Evolutionary conservation across 2,888 invertebrate genomes (phyloP).

Genomic region (Andrena camellia): DNA sequence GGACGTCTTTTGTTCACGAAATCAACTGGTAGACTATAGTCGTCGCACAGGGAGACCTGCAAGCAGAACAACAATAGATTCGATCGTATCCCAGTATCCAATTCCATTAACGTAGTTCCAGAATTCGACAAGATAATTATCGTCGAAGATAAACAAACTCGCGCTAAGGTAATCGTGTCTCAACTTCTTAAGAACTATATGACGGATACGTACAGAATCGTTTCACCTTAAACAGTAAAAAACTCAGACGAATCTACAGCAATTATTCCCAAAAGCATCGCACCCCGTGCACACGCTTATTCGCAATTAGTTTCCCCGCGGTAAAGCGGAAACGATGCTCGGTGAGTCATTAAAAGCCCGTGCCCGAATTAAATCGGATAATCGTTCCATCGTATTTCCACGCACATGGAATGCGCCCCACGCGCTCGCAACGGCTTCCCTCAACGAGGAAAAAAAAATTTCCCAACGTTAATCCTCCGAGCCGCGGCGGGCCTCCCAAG

Average conservation of each 20-base stretch:
- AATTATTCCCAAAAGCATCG: background rate
- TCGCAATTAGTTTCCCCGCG: background rate
- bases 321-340: conserved; percentile 27
- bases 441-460: conserved; percentile 6
- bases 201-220: too few relatives aligned
- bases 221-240: too few relatives aligned
- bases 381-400: conserved; percentile 25
- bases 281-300: background rate
- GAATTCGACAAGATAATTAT: background rate
- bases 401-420: conserved; percentile 24
- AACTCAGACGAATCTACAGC: too few relatives aligned
- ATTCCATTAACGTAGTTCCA: too few relatives aligned
- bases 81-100: background rate
- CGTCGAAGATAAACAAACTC: background rate
- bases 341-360: conserved; percentile 40
- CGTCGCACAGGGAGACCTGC: conserved; percentile 94
- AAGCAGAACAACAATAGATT: conserved; percentile 22
- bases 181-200: too few relatives aligned
- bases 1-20: conserved; percentile 91
- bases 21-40: conserved; percentile 94
- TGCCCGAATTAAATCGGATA: conserved; percentile 56
- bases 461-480: conserved; percentile 44
- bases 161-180: too few relatives aligned
- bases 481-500: conserved; percentile 34
- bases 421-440: conserved; percentile 49